Conservation (phyloP, 2,797 vertebrate genomes). For the Periophthalmus magnuspinnatus region DNA sequence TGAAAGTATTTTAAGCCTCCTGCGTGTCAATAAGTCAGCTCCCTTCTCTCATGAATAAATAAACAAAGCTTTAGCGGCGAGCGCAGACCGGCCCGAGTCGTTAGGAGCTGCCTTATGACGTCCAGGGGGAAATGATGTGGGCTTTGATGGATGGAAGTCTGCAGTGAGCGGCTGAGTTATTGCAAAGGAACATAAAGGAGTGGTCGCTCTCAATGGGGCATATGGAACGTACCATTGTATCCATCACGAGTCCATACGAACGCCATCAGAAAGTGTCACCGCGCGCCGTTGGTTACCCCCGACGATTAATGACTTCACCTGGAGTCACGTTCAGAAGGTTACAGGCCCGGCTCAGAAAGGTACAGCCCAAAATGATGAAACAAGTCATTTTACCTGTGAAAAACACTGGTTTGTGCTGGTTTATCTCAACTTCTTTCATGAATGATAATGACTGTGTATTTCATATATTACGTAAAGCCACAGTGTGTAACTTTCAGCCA, state of each 20-base stretch:
- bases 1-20: background rate
- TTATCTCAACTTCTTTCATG: no score
- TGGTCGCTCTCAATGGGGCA: conserved; percentile 56
- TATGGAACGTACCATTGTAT: conserved; percentile 38
- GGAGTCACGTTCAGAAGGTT: conserved; percentile 31
- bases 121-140: conserved; percentile 66
- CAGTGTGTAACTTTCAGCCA: no score
- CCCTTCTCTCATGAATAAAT: conserved; percentile 12
- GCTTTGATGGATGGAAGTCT: conserved; percentile 66
- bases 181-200: conserved; percentile 53
- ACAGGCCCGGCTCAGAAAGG: conserved; percentile 14
- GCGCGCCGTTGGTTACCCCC: conserved; percentile 44
- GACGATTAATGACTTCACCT: conserved; percentile 38
- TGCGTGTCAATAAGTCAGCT: conserved; percentile 10
- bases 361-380: background rate
- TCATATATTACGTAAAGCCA: no score
- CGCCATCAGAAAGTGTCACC: conserved; percentile 51
- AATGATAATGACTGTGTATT: no score
- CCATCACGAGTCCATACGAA: conserved; percentile 53
- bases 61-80: conserved; percentile 12
- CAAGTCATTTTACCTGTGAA: background rate
- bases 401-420: background rate
- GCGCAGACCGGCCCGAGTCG: conserved; percentile 17
- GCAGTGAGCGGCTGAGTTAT: conserved; percentile 56
- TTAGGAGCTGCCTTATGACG: conserved; percentile 58